These are phyloP conservation scores for Mimumesa dahlbomi DNA, from an alignment of 2,888 invertebrate genomes.

Conservation along the genomic window DNA sequence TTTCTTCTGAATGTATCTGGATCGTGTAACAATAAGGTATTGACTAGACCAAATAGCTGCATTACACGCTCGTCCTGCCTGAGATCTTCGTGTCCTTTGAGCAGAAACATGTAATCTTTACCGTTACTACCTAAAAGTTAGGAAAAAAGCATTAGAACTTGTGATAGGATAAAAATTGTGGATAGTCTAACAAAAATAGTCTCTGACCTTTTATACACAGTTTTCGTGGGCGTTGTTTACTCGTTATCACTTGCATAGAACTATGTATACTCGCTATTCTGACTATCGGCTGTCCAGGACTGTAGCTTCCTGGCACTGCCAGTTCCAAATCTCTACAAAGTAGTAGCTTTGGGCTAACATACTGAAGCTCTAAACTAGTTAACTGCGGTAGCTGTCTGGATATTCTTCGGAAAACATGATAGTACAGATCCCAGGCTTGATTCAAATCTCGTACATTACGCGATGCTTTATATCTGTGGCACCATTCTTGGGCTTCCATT, in stretches of 20 bases:
- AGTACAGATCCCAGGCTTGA: slow-evolving; percentile 99
- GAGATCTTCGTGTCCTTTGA: slow-evolving; percentile 99
- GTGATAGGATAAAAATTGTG: background rate
- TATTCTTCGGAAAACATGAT: slow-evolving; percentile 98
- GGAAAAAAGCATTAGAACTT: background rate
- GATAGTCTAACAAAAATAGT: background rate
- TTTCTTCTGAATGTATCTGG: slow-evolving; percentile 97
- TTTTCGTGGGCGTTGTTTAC: slow-evolving; percentile 98
- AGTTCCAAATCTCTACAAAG: slow-evolving; percentile 95
- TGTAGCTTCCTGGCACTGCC: slow-evolving; percentile 98
- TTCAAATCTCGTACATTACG: slow-evolving; percentile 95
- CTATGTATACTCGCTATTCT: slow-evolving; percentile 95
- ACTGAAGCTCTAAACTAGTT: slow-evolving; percentile 94
- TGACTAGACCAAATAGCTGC: slow-evolving; percentile 98
- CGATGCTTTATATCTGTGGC: slow-evolving; percentile 92
- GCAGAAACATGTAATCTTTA: slow-evolving; percentile 97
- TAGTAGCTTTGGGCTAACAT: slow-evolving; percentile 96
- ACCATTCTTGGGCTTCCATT: slow-evolving; percentile 97
- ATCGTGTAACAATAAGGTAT: slow-evolving; percentile 96
- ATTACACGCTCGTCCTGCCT: slow-evolving; percentile 99
- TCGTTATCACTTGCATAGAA: slow-evolving; percentile 96
- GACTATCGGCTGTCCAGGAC: slow-evolving; percentile 94
- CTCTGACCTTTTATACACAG: slow-evolving; percentile 88
- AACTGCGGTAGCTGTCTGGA: slow-evolving; percentile 96
- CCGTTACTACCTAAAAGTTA: slow-evolving; percentile 94